phyloP scores from a whole-genome alignment of 2,113 vertebrate genomes.

The Dipodomys merriami region DNA sequence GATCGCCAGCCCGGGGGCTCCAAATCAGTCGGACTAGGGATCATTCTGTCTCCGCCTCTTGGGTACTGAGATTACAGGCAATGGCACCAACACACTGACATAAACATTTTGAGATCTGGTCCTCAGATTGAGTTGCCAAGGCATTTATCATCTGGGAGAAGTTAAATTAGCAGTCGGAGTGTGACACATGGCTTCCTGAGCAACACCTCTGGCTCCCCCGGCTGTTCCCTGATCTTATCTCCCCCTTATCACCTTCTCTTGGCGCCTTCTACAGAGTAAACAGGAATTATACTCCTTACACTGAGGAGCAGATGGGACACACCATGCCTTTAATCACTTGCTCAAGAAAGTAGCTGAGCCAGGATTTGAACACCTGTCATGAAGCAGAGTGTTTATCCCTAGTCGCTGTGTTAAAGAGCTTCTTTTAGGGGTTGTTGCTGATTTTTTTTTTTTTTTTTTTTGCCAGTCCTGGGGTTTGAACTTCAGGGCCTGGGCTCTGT shows the following conservation, averaged over 20 bases:
- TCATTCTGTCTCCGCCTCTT: not conserved
- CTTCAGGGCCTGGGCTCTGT: too few relatives aligned
- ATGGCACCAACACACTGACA: not conserved
- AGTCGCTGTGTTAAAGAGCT: not conserved
- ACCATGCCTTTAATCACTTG: slow-evolving; percentile 1
- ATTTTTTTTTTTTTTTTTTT: not conserved
- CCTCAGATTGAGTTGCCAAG: not conserved
- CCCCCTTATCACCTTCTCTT: not conserved
- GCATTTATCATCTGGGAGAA: not conserved
- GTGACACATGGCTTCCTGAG: not conserved
- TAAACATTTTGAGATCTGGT: not conserved
- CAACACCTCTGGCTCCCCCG: not conserved
- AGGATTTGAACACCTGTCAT: not conserved
- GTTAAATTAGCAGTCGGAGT: not conserved
- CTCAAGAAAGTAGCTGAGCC: not conserved
- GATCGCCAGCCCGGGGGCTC: too few relatives aligned
- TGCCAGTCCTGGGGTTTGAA: not conserved
- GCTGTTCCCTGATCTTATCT: not conserved
- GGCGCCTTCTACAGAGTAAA: not conserved
- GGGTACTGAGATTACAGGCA: not conserved
- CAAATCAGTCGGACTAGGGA: not conserved
- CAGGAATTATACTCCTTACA: slow-evolving; percentile 39
- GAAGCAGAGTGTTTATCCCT: not conserved
- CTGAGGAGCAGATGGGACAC: slow-evolving; percentile 2
- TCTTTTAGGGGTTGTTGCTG: not conserved